These are phyloP conservation scores for Hemicordylus capensis DNA, from an alignment of 2,113 vertebrate species.

Conservation along the genomic window DNA sequence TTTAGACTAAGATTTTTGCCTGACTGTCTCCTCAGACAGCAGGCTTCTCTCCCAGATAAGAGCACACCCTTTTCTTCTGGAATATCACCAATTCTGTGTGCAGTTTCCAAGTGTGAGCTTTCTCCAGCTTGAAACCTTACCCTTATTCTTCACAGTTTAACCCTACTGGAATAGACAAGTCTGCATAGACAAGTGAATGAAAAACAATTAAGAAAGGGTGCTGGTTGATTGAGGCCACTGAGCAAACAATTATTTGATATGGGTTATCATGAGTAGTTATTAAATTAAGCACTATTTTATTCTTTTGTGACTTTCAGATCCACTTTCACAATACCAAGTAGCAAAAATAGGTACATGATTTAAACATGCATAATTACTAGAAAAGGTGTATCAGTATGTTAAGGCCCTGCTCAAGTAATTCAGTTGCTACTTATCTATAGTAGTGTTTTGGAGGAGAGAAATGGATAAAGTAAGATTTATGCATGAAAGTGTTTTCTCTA, in stretches of 20 bases:
- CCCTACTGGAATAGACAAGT: background rate
- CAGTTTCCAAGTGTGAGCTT: background rate
- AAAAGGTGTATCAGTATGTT: background rate
- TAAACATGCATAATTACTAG: too few relatives aligned
- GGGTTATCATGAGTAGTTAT: background rate
- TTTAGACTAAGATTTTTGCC: background rate
- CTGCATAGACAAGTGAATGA: background rate
- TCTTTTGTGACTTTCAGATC: background rate
- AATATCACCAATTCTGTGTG: accelerated
- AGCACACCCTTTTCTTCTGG: background rate
- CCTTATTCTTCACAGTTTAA: accelerated
- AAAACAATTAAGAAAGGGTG: background rate
- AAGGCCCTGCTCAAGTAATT: background rate
- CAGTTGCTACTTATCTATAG: background rate
- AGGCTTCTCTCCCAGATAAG: accelerated
- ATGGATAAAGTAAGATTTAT: background rate
- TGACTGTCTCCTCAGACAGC: background rate
- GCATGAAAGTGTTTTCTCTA: background rate
- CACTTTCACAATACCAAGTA: background rate
- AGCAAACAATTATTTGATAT: background rate
- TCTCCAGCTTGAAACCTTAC: accelerated
- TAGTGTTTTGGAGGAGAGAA: background rate
- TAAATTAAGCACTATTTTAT: background rate
- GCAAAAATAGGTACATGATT: background rate
- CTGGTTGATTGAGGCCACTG: background rate